Evolutionary conservation across 2,888 invertebrate genomes (phyloP).

Genomic region (Ashinkailepas kermadecensis): DNA sequence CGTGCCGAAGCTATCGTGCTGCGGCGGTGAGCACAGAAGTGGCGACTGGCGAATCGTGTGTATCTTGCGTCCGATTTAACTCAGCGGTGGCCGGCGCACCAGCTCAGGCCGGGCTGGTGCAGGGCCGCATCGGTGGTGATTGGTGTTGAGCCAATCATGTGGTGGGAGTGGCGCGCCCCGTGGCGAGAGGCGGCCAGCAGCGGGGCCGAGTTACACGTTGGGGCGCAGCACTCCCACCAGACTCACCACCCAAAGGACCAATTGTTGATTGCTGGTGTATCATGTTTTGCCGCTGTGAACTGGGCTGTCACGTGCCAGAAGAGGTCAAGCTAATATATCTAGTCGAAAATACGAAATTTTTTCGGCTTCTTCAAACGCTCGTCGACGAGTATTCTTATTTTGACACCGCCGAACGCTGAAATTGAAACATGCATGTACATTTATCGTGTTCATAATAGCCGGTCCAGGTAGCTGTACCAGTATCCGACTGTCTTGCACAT

Average conservation of each 20-base stretch:
- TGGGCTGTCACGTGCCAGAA: not conserved
- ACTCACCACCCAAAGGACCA: not conserved
- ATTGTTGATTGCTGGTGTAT: constrained; percentile 2
- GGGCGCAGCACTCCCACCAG: not conserved
- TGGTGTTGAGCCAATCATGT: too few relatives aligned
- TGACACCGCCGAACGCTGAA: too few relatives aligned
- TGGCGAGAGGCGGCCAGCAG: not conserved
- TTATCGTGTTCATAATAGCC: too few relatives aligned
- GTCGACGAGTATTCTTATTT: too few relatives aligned
- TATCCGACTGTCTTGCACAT: too few relatives aligned
- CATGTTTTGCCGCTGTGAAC: not conserved
- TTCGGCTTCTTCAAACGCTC: not conserved
- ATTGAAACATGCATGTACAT: too few relatives aligned
- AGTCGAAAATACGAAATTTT: not conserved
- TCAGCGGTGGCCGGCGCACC: not conserved
- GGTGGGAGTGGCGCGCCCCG: not conserved
- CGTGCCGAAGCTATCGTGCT: too few relatives aligned
- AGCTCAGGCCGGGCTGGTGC: not conserved
- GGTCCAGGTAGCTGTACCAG: too few relatives aligned
- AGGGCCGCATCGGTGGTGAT: not conserved
- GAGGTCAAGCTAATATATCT: not conserved
- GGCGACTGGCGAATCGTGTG: too few relatives aligned
- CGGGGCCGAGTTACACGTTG: not conserved
- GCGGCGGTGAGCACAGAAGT: too few relatives aligned
- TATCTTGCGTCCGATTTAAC: too few relatives aligned